These are phyloP conservation scores for Leptatherina wallacei DNA, from an alignment of 2,797 vertebrate species.

Conservation along the genomic window DNA sequence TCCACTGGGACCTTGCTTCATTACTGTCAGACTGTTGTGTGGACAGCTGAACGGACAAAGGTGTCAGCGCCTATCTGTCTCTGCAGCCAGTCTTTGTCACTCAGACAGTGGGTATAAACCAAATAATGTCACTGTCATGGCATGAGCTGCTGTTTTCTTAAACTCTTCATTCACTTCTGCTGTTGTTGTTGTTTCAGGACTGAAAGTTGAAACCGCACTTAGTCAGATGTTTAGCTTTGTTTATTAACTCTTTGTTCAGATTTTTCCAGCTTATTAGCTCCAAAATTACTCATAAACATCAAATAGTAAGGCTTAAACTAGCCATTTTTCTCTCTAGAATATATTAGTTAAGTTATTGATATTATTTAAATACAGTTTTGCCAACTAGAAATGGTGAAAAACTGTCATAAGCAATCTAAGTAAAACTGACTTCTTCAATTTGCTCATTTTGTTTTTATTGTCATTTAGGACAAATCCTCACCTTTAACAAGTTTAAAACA, in stretches of 20 bases:
- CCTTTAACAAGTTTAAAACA: neutral
- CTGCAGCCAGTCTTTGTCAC: constrained; percentile 50
- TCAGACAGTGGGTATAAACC: constrained; percentile 35
- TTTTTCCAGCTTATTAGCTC: neutral
- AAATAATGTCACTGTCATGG: constrained; percentile 22
- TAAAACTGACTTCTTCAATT: neutral
- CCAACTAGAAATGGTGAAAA: neutral
- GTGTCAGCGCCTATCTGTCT: constrained; percentile 70
- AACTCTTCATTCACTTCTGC: constrained; percentile 26
- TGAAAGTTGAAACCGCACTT: neutral
- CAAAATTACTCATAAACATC: neutral
- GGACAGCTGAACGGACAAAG: constrained; percentile 84
- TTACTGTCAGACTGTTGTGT: constrained; percentile 74
- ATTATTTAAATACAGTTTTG: neutral
- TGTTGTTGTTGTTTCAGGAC: neutral
- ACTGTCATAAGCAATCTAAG: neutral
- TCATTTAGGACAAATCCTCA: neutral
- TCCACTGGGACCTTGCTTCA: constrained; percentile 75
- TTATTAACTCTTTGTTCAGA: neutral
- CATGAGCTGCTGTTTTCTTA: constrained; percentile 17
- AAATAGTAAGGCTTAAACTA: neutral
- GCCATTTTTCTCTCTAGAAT: neutral
- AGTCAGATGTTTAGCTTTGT: neutral
- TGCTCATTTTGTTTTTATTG: neutral
- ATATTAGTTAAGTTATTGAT: neutral